These are phyloP conservation scores for Psophia crepitans DNA, from an alignment of 2,113 vertebrate species.

Conservation along the genomic window DNA sequence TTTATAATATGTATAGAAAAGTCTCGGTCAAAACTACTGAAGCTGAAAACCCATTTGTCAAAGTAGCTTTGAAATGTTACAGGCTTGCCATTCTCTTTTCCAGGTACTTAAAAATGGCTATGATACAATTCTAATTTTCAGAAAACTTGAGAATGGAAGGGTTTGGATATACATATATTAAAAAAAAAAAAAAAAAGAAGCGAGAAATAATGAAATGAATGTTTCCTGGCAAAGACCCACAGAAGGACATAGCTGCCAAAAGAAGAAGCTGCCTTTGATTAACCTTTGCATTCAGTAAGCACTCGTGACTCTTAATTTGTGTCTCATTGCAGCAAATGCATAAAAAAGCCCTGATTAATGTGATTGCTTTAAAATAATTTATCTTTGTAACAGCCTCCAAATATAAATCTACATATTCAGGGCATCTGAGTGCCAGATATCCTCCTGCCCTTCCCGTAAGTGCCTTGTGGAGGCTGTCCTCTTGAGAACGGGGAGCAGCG, in stretches of 20 bases:
- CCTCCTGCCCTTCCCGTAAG: background rate
- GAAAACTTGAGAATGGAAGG: background rate
- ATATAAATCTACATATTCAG: conserved; percentile 21
- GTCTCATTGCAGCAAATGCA: background rate
- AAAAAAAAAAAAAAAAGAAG: background rate
- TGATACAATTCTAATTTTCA: background rate
- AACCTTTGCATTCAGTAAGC: background rate
- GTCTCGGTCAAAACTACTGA: background rate
- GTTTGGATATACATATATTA: too few species aligned
- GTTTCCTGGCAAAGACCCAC: background rate
- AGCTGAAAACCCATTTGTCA: background rate
- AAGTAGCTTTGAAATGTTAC: background rate
- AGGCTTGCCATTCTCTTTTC: background rate
- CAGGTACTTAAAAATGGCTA: background rate
- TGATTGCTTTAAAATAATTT: background rate
- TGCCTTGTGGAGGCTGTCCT: background rate
- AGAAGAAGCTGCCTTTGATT: conserved; percentile 6
- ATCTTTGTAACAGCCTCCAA: background rate
- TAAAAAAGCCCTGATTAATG: background rate
- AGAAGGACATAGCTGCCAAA: background rate
- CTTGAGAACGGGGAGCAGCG: accelerated
- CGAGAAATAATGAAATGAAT: background rate
- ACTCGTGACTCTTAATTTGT: background rate
- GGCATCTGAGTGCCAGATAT: background rate
- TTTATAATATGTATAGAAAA: background rate